Conservation (phyloP, 2,797 vertebrate genomes). For the Schizothorax lantsangensis region DNA sequence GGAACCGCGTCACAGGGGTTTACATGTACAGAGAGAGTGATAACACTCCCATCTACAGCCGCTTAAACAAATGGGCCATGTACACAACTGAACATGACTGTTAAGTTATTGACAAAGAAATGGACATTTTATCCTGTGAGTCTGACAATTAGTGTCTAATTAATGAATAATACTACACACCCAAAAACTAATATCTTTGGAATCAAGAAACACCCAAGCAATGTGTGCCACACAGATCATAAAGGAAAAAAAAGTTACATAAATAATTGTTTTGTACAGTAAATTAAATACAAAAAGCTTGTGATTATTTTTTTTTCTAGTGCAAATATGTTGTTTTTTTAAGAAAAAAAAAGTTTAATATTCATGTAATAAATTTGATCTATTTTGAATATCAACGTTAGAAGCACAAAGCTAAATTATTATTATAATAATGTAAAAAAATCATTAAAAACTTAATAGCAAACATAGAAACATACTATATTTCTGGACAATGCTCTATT, state of each 20-base stretch:
- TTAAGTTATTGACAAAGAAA: neutral
- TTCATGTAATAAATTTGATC: neutral
- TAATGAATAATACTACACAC: constrained; percentile 24
- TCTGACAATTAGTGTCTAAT: neutral
- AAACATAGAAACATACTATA: neutral
- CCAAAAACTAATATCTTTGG: constrained; percentile 12
- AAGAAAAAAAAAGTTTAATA: neutral
- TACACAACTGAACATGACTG: constrained; percentile 13
- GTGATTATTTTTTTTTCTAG: neutral
- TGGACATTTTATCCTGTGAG: neutral
- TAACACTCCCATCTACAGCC: constrained; percentile 88
- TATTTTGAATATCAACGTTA: neutral
- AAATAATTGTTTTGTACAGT: neutral
- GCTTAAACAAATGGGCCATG: constrained; percentile 89
- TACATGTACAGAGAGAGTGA: constrained; percentile 90
- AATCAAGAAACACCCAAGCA: constrained; percentile 1
- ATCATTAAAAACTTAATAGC: neutral
- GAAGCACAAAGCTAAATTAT: neutral
- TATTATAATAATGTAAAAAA: neutral
- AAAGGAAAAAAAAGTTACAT: neutral
- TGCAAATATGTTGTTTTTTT: neutral
- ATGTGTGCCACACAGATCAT: neutral
- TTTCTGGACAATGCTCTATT: neutral
- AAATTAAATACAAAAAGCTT: neutral
- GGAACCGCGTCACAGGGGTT: constrained; percentile 90